Evolutionary conservation across 2,888 invertebrate species (phyloP).

Genomic region (Archips xylosteana): DNA sequence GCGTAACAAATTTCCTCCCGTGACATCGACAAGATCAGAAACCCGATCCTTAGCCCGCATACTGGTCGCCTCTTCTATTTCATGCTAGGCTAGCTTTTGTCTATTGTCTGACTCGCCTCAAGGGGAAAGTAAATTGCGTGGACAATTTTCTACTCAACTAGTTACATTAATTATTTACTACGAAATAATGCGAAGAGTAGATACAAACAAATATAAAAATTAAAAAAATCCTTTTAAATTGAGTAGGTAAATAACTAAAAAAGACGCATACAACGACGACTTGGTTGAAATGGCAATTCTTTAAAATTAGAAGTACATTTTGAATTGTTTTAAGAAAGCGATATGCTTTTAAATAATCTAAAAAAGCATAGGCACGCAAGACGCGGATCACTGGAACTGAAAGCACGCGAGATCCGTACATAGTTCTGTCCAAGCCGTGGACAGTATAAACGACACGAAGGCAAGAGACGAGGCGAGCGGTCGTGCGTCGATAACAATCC

Average conservation of each 20-base stretch:
- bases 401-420: not conserved
- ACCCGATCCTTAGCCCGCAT: conserved; percentile 55
- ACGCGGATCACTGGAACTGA: not conserved
- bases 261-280: no score
- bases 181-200: no score
- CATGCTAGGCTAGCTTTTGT: not conserved
- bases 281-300: not conserved
- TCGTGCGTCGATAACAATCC: conserved; percentile 57
- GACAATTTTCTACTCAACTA: no score
- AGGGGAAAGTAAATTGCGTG: not conserved
- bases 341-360: not conserved
- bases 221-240: no score
- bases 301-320: not conserved
- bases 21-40: conserved; percentile 64
- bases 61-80: not conserved
- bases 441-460: not conserved
- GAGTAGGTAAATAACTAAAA: no score
- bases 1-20: conserved; percentile 61
- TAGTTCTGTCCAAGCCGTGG: not conserved
- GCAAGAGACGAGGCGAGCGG: conserved; percentile 40
- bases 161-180: no score
- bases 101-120: not conserved
- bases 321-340: not conserved
- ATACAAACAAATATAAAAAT: no score
- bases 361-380: not conserved